Conservation (phyloP, 92 coral and sea anemone species). For the Heteractis magnifica region DNA sequence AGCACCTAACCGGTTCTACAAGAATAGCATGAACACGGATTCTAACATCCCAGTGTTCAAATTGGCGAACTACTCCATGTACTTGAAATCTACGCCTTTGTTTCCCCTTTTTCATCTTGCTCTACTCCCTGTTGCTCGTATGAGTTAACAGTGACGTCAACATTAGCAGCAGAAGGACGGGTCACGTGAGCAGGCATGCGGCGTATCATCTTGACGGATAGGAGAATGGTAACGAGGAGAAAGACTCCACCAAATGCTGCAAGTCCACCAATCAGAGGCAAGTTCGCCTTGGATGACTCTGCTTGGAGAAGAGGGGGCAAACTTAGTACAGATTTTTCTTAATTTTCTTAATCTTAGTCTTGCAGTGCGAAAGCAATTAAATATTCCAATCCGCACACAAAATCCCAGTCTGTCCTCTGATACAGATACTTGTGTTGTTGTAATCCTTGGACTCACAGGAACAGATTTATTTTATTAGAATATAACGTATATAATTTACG, state of each 20-base stretch:
- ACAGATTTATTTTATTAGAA: too few relatives aligned
- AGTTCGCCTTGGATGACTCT: background rate
- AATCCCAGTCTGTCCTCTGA: background rate
- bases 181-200: background rate
- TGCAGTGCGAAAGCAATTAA: too few relatives aligned
- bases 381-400: background rate
- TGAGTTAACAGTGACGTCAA: background rate
- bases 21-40: background rate
- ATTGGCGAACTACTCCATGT: background rate
- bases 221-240: background rate
- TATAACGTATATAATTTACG: too few relatives aligned
- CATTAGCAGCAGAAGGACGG: background rate
- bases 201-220: background rate
- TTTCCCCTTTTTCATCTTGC: background rate
- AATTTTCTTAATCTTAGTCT: too few relatives aligned
- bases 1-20: background rate
- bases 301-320: background rate
- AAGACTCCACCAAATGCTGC: background rate
- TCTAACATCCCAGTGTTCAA: background rate
- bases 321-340: too few relatives aligned
- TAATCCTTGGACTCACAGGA: too few relatives aligned
- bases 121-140: slow-evolving; percentile 1
- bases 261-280: background rate
- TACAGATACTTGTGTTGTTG: too few relatives aligned
- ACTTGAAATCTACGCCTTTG: background rate